Evolutionary conservation across 2,888 invertebrate genomes (phyloP).

Genomic region (Drosophila robusta): DNA sequence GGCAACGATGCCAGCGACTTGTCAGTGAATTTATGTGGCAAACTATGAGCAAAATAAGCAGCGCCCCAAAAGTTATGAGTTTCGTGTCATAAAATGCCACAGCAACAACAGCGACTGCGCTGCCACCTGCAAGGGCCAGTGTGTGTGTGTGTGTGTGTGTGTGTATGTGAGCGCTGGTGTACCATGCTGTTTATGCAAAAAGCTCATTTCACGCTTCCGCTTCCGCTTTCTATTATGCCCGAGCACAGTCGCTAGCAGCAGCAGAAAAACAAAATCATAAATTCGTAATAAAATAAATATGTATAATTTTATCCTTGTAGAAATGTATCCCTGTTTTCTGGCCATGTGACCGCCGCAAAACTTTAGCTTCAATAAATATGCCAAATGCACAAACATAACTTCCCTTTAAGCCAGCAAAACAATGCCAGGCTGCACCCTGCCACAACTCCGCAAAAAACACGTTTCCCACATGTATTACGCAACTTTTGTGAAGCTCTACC

Average conservation of each 20-base stretch:
- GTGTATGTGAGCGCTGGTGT: slow-evolving; percentile 26
- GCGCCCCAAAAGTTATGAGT: slow-evolving; percentile 75
- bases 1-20: slow-evolving; percentile 55
- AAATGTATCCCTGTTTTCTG: slow-evolving; percentile 46
- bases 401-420: slow-evolving; percentile 52
- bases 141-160: slow-evolving; percentile 15
- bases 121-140: slow-evolving; percentile 63
- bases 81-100: slow-evolving; percentile 70
- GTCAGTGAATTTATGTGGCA: slow-evolving; percentile 73
- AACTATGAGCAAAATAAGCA: slow-evolving; percentile 79
- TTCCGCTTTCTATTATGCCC: slow-evolving; percentile 73
- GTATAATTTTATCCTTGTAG: slow-evolving; percentile 65
- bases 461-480: slow-evolving; percentile 23
- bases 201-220: slow-evolving; percentile 81
- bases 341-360: slow-evolving; percentile 43
- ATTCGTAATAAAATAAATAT: slow-evolving; percentile 79
- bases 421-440: slow-evolving; percentile 11
- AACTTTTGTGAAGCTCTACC: slow-evolving; percentile 21
- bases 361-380: slow-evolving; percentile 59
- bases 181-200: slow-evolving; percentile 73
- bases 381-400: slow-evolving; percentile 68
- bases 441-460: background rate
- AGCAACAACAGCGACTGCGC: slow-evolving; percentile 58
- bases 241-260: slow-evolving; percentile 17
- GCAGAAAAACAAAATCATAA: slow-evolving; percentile 81